Evolutionary conservation across 1,140 invertebrate species (phyloP), one percentile per base, ranked within the genome.

Genomic region (Lordiphosa clarofinis): DNA sequence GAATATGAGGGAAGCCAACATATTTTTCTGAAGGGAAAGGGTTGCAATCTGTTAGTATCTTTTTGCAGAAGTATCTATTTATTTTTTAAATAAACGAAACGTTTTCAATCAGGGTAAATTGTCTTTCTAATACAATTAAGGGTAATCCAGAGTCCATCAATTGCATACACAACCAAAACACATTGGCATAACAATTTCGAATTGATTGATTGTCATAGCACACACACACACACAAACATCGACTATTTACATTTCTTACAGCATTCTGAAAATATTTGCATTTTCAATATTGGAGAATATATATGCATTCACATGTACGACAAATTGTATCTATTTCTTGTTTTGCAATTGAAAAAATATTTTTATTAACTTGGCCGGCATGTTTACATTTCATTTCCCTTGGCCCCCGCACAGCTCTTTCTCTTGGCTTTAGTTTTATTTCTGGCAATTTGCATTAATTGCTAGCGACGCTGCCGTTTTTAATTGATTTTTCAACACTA

Each of bases 401-500:
- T 56, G 55, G 31, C 43, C 28, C 37, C 19, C 21, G 15, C 33
- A 35, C 33, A 10, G 40, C 31, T 24, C 33, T 10, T 13, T 49
- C 39, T 28, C 50, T 65, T 59, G 46, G 57, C 19, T 75, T 75
- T 82, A 71, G 71, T 81, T 68, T 71, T 63, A 52, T 81, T 71
- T 67, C 19, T 50, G 43, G 19, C 55, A 55, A 82, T 82, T 81
- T 63, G 76, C 75, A 81, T 75, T 79, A 81, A 79, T 79, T 74
- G 55, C 49, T 8, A 43, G 63, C 56, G 59, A 56, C 74, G 61
- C 50, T 69, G 61, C 65, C 54, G 73, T 47, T 69, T 79, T 79
- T 81, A 79, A 81, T 81, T 81, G 76, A 82, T 71, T 68, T 82
- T 81, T 56, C 58, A 81, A 62, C 68, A 58, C 46, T 68, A 70